Evolutionary conservation across 2,888 invertebrate genomes (phyloP), one percentile per base, ranked within the genome.

Genomic region (Cephalotes varians): DNA sequence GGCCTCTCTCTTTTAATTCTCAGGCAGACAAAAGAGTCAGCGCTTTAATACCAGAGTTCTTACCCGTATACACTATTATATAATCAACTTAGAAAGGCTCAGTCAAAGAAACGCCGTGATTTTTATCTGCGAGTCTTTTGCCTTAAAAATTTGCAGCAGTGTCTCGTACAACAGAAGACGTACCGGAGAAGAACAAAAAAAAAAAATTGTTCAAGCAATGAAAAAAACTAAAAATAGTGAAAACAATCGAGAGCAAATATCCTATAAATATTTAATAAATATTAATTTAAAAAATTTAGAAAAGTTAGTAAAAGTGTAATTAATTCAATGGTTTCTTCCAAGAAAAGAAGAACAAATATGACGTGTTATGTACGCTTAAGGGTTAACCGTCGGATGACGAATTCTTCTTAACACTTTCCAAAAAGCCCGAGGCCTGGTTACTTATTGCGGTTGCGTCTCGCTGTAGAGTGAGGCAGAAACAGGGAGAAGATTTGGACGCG

Each of bases 321-420:
- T 54, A 71, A 71, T 71, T 18, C 3, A 37, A 9, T 12, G 2
- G 6, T 3, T 5, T 18, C n/a, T 44, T 21, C 2, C 9, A 12
- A 12, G 18, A 18, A 7, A 25, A 4, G n/a, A 21, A 5, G 12
- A 49, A 49, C 21, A 21, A 60, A 49, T 67, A 31, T n/a, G 28
- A 44, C 56, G 15, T 37, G 31, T 40, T 47, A 6, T 15, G 18
- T 12, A 37, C 28, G 10, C n/a, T 69, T 44, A 56, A 58, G 28
- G 40, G 40, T 7, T 62, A 76, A 65, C 40, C 54, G 31, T 60
- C 54, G 34, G 25, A 44, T 65, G 69, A 87, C 79, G 85, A 88
- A 89, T 90, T 89, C 90, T 91, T 92, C 91, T 93, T 92, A 92
- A 92, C 90, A 90, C 84, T 90, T 91, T 89, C 92, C 92, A 92